A percentile compares a stretch with the other conserved stretches of the same genome.
Conservation (phyloP, 2,797 vertebrate genomes). For the Morelia viridis region DNA sequence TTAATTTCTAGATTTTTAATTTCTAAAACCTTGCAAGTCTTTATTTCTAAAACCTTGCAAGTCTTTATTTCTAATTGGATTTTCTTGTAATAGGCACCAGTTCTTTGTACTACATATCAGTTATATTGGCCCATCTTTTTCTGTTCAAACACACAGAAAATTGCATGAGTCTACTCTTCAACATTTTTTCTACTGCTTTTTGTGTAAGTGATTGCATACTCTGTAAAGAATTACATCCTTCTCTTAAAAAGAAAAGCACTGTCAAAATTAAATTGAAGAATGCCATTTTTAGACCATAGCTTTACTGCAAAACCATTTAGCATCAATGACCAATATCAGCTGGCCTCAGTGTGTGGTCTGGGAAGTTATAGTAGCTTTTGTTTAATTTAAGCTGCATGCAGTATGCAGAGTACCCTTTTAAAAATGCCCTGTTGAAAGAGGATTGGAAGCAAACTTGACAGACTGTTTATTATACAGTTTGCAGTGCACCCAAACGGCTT, state of each 20-base stretch:
- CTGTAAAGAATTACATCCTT: constrained; percentile 49
- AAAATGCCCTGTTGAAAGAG: constrained; percentile 53
- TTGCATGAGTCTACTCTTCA: constrained; percentile 43
- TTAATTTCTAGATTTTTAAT: neutral
- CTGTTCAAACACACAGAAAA: neutral
- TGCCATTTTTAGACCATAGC: constrained; percentile 40
- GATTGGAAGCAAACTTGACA: constrained; percentile 68
- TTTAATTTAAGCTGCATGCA: constrained; percentile 31
- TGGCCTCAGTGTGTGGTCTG: constrained; percentile 44
- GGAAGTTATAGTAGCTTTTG: constrained; percentile 46
- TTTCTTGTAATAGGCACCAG: neutral
- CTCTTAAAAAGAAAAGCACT: neutral
- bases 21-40: neutral
- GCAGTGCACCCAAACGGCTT: constrained; percentile 58
- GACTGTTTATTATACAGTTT: constrained; percentile 67
- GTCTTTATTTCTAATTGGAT: neutral
- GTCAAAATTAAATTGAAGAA: constrained; percentile 51
- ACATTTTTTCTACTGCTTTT: neutral
- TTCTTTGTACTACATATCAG: neutral
- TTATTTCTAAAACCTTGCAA: neutral
- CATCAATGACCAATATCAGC: constrained; percentile 59
- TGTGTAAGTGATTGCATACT: neutral
- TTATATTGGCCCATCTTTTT: neutral
- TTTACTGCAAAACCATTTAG: constrained; percentile 50
- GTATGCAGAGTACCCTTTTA: constrained; percentile 43